Evolutionary conservation across 2,797 vertebrate genomes (phyloP), one percentile per base, ranked within the genome.

Genomic region (Gymnothorax javanicus): DNA sequence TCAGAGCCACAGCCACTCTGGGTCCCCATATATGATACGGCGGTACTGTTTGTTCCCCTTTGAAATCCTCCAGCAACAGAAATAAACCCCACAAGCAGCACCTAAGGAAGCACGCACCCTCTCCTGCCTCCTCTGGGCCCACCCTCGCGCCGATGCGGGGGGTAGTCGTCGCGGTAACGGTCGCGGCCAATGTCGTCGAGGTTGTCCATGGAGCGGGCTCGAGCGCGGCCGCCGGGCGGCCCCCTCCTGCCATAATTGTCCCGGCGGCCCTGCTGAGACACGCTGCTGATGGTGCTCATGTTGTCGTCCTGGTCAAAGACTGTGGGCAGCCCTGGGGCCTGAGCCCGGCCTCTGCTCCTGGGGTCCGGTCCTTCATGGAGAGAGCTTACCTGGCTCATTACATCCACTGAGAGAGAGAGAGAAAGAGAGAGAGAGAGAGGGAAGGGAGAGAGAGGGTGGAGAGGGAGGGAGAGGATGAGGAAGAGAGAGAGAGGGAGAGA

Each of bases 361-460:
- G 94, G 90, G 1, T 95, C 96, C 83, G 92, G 85, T 0, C 90
- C 88, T 1, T 98, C 97, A 0, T 98, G 97, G 79, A 98, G 94
- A 2, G 98, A 98, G 82, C 92, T 97, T 79, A 98, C 95, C 91
- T 97, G 97, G 57, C 95, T 98, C 96, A 97, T 95, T 52, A 91
- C 93, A 20, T 94, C 96, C 52, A 93, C 96, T 96, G 88, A 83
- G 69, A 56, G 7, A 52, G 23, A 77, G 33, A 27, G 9, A 60
- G 23, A 12, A 2, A 13, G n/a, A n/a, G 27, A 7, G 11, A 13
- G 15, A 77, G 56, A 84, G 89, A 89, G 71, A 91, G 92, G 91
- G 15, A 93, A 90, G 54, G 95, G 91, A 84, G 69, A 62, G 27
- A 17, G 23, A 27, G 83, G 20, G 20, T 60, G 64, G 5, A 27